phyloP scores from a whole-genome alignment of 2,888 invertebrate species.

The Acanthopleura granulata region DNA sequence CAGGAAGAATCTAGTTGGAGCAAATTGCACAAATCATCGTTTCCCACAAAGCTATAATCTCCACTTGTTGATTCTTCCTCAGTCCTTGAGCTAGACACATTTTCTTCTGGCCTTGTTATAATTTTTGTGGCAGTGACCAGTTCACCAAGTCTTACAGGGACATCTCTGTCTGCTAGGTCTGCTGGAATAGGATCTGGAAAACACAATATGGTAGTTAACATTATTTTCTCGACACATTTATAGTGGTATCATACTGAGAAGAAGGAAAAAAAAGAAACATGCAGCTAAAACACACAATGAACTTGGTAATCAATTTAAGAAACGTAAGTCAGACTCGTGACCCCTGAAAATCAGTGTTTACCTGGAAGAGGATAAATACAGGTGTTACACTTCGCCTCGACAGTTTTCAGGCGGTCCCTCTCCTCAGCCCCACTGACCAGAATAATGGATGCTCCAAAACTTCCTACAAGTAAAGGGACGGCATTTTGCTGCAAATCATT shows the following conservation, averaged over 20 bases:
- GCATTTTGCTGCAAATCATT: too few relatives aligned
- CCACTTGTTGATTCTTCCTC: background rate
- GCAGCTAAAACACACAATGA: too few relatives aligned
- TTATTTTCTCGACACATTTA: too few relatives aligned
- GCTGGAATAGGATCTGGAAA: slow-evolving; percentile 59
- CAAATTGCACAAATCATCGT: background rate
- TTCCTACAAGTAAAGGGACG: slow-evolving; percentile 60
- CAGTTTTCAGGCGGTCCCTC: slow-evolving; percentile 45
- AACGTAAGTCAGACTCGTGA: too few relatives aligned
- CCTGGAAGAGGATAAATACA: slow-evolving; percentile 60
- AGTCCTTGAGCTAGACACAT: background rate
- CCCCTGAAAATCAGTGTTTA: slow-evolving; percentile 29
- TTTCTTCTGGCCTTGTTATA: slow-evolving; percentile 33
- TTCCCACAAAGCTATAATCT: background rate
- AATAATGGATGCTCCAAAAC: slow-evolving; percentile 84
- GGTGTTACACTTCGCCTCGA: slow-evolving; percentile 62
- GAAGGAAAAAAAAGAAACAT: too few relatives aligned
- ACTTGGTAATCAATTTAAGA: too few relatives aligned
- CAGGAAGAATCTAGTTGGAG: too few relatives aligned
- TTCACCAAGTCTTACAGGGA: slow-evolving; percentile 48
- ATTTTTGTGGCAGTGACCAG: slow-evolving; percentile 57
- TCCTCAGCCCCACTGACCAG: slow-evolving; percentile 80
- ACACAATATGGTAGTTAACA: background rate
- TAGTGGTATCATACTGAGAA: too few relatives aligned
- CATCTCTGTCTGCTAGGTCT: slow-evolving; percentile 48